Evolutionary conservation across 2,113 vertebrate genomes (phyloP).

Genomic region (Calidris pugnax): DNA sequence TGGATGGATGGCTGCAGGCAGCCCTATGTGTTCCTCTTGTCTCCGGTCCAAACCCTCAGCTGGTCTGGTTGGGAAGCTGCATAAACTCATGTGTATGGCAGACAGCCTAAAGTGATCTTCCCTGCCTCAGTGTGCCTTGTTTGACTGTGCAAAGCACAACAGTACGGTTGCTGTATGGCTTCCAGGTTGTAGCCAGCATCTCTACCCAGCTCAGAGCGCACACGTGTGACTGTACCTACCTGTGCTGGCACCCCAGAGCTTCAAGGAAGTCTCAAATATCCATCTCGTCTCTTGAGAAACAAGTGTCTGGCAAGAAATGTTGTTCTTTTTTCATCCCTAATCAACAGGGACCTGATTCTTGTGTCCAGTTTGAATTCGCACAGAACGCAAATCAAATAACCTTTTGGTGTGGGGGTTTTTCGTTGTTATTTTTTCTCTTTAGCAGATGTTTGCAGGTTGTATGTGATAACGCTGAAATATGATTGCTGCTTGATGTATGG

Average conservation of each 20-base stretch:
- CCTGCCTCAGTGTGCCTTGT: not conserved
- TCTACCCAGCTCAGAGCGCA: rapidly evolving
- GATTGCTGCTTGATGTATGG: not conserved
- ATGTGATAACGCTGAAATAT: not conserved
- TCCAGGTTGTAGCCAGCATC: not conserved
- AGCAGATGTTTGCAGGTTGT: not conserved
- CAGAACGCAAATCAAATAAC: not conserved
- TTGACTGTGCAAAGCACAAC: not conserved
- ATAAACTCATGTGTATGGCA: not conserved
- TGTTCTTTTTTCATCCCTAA: not conserved
- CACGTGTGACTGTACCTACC: not conserved
- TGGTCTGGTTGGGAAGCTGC: not conserved
- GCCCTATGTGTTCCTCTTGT: not conserved
- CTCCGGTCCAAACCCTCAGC: not conserved
- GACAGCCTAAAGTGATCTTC: not conserved
- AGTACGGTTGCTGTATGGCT: not conserved
- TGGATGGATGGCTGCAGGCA: not conserved
- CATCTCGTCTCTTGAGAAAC: not conserved
- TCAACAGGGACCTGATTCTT: not conserved
- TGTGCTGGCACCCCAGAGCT: not conserved
- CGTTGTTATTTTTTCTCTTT: not conserved
- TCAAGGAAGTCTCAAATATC: not conserved
- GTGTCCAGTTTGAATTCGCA: not conserved
- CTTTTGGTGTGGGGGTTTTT: not conserved
- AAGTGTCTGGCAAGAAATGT: not conserved